Conservation (phyloP, 2,888 invertebrate genomes). For the Spatulosminthurus flaviceps region DNA sequence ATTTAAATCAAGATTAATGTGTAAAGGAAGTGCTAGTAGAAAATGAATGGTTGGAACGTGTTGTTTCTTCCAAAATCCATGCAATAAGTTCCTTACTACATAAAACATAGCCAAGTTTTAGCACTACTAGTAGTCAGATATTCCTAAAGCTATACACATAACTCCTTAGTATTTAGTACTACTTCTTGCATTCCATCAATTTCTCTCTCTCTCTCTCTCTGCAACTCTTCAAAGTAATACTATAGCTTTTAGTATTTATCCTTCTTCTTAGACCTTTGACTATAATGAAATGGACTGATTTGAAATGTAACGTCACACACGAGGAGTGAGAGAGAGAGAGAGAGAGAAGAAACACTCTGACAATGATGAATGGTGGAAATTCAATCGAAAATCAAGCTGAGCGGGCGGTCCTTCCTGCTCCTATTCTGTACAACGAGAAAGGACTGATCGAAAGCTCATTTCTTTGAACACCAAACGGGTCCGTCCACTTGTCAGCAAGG, state of each 20-base stretch:
- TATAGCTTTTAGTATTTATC: constrained; percentile 22
- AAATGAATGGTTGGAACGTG: constrained; percentile 23
- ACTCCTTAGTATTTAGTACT: neutral
- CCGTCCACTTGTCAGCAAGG: constrained; percentile 51
- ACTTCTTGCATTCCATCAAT: too few relatives aligned
- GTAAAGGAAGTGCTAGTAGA: constrained; percentile 26
- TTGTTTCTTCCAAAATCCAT: constrained; percentile 22
- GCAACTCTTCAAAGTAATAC: neutral
- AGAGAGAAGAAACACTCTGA: constrained; percentile 38
- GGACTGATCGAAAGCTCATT: constrained; percentile 57
- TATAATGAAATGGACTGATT: constrained; percentile 22
- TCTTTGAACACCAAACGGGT: constrained; percentile 50
- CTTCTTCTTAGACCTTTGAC: neutral
- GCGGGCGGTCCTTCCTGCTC: constrained; percentile 52
- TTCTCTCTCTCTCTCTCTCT: too few relatives aligned
- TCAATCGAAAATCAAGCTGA: constrained; percentile 57
- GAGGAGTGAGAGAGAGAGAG: too few relatives aligned
- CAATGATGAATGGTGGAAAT: constrained; percentile 54
- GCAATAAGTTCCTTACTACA: neutral
- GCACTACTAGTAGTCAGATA: constrained; percentile 1
- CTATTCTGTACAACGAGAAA: constrained; percentile 42
- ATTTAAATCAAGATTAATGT: constrained; percentile 29
- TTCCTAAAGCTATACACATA: neutral
- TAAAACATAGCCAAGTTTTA: neutral
- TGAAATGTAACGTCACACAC: constrained; percentile 52